These are phyloP conservation scores for Telmatherina bonti DNA, from an alignment of 2,797 vertebrate species.

Conservation along the genomic window DNA sequence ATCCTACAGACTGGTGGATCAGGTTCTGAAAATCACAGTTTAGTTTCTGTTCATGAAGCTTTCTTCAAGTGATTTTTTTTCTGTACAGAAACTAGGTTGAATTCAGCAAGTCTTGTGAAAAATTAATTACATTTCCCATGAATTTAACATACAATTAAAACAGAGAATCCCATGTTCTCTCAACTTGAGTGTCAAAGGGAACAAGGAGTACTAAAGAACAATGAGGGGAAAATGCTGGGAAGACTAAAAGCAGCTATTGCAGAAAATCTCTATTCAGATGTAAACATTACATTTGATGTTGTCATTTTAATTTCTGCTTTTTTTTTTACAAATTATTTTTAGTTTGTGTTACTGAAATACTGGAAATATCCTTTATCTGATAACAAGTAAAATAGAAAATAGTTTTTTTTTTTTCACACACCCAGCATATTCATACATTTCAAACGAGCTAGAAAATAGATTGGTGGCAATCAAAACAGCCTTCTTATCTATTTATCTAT, in stretches of 20 bases:
- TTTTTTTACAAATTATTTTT: too few relatives aligned
- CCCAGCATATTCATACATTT: neutral
- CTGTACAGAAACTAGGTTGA: neutral
- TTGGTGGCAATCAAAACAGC: constrained; percentile 27
- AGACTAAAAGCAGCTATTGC: neutral
- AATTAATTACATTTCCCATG: too few relatives aligned
- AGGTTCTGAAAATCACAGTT: too few relatives aligned
- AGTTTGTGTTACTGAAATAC: too few relatives aligned
- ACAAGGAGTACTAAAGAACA: neutral
- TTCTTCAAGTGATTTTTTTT: too few relatives aligned
- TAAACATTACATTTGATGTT: neutral
- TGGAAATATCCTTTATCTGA: too few relatives aligned
- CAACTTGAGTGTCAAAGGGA: neutral
- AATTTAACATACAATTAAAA: too few relatives aligned
- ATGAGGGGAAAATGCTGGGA: neutral
- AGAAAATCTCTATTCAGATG: neutral
- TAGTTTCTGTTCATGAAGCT: too few relatives aligned
- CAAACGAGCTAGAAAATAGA: constrained; percentile 8
- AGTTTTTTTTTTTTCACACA: too few relatives aligned
- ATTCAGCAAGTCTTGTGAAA: neutral
- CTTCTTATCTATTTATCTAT: constrained; percentile 20
- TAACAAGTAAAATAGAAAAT: too few relatives aligned
- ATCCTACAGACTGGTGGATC: too few relatives aligned
- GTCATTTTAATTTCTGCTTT: too few relatives aligned
- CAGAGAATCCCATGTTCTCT: constrained; percentile 1